A percentile compares a stretch with the other conserved stretches of the same genome.
These are phyloP conservation scores for Creontiades dilutus DNA, from an alignment of 2,888 invertebrate species.

Conservation along the genomic window DNA sequence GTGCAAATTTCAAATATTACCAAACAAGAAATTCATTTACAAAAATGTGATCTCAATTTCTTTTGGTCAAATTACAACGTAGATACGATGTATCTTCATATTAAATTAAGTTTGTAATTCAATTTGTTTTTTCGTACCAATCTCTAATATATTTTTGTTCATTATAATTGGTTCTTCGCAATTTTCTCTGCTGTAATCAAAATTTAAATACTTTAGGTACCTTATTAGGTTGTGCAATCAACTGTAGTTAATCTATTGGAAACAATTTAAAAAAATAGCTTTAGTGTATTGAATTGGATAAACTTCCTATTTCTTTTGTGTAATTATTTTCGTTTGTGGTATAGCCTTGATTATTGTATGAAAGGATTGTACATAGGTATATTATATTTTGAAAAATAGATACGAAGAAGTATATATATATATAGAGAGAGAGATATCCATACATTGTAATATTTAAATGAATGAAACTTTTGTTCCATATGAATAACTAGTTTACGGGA, in stretches of 20 bases:
- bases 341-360: neutral
- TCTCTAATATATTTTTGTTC: neutral
- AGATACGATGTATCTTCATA: no score
- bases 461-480: neutral
- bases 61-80: neutral
- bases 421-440: no score
- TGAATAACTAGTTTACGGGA: neutral
- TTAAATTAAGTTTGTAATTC: no score
- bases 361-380: slow-evolving; percentile 3
- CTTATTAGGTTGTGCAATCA: slow-evolving; percentile 39
- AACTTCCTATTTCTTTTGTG: neutral
- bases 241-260: neutral
- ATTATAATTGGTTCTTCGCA: neutral
- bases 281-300: neutral
- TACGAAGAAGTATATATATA: neutral
- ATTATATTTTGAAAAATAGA: slow-evolving; percentile 32
- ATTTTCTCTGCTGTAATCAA: slow-evolving; percentile 3
- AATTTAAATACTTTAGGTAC: slow-evolving; percentile 19
- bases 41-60: neutral
- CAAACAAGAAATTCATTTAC: neutral
- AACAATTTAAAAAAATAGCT: neutral
- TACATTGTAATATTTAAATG: neutral
- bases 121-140: no score
- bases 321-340: neutral
- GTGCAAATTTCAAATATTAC: neutral